Conservation (phyloP, 2,797 vertebrate species). For the Rhadinocentrus ornatus region DNA sequence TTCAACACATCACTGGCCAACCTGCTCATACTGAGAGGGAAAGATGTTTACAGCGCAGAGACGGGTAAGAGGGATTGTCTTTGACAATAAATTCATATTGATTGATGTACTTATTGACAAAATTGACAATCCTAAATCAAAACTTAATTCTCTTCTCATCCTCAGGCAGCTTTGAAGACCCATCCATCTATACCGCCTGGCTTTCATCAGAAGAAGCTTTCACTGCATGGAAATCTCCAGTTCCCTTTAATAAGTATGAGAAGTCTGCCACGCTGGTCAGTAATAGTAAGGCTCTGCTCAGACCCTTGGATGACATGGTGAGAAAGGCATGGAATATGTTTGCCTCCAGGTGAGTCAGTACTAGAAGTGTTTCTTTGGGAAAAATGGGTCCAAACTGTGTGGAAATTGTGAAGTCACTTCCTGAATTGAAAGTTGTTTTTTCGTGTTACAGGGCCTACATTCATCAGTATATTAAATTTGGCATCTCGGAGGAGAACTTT, state of each 20-base stretch:
- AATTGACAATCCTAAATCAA: no score
- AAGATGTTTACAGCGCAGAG: constrained; percentile 84
- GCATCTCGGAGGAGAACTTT: constrained; percentile 95
- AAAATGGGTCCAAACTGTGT: neutral
- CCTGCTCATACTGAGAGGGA: constrained; percentile 92
- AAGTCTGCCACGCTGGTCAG: constrained; percentile 93
- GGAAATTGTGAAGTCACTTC: neutral
- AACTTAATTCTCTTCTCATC: constrained; percentile 7
- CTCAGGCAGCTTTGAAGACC: constrained; percentile 87
- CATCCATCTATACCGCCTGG: constrained; percentile 91
- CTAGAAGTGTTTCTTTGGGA: neutral
- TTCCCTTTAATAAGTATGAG: constrained; percentile 92
- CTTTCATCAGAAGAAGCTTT: constrained; percentile 82
- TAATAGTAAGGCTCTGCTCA: constrained; percentile 93
- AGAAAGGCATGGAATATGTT: constrained; percentile 99
- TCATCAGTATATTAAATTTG: constrained; percentile 93
- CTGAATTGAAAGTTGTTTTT: neutral
- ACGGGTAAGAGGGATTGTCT: constrained; percentile 78
- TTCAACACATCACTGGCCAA: constrained; percentile 94
- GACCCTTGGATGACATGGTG: constrained; percentile 88
- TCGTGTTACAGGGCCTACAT: constrained; percentile 87
- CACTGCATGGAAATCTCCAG: constrained; percentile 86
- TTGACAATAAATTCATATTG: neutral
- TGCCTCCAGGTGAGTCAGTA: constrained; percentile 90
- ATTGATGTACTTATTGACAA: neutral